Evolutionary conservation across 2,113 vertebrate genomes (phyloP).

Genomic region (Dicrurus megarhynchus): DNA sequence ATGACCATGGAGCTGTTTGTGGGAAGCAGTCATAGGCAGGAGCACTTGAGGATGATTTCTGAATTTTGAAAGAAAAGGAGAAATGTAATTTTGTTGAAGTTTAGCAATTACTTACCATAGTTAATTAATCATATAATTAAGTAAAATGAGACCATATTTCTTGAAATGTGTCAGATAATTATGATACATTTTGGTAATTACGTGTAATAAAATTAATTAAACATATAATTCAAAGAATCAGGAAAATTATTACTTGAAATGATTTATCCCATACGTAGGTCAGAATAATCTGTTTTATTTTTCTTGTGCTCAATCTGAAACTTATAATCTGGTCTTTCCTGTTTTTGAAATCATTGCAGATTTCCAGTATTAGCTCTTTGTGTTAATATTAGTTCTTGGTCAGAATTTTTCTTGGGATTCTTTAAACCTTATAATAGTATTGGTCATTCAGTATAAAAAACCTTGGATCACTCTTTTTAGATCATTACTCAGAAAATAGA

Average conservation of each 20-base stretch:
- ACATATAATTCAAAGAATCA: slow-evolving; percentile 63
- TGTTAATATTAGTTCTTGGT: neutral
- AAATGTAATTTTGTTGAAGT: slow-evolving; percentile 39
- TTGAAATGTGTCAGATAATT: slow-evolving; percentile 70
- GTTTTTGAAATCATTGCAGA: neutral
- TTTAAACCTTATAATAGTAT: slow-evolving; percentile 28
- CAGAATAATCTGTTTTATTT: slow-evolving; percentile 46
- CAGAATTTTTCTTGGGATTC: slow-evolving; percentile 32
- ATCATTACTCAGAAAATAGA: slow-evolving; percentile 32
- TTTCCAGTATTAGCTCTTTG: slow-evolving; percentile 19
- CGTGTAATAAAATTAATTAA: slow-evolving; percentile 67
- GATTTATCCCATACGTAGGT: neutral
- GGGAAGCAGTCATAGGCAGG: neutral
- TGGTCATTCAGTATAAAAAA: slow-evolving; percentile 28
- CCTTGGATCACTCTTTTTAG: neutral
- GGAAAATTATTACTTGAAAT: slow-evolving; percentile 51
- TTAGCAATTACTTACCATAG: slow-evolving; percentile 58
- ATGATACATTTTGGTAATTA: slow-evolving; percentile 70
- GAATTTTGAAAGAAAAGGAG: slow-evolving; percentile 27
- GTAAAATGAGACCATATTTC: slow-evolving; percentile 64
- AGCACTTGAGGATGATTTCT: neutral
- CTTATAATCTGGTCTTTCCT: neutral
- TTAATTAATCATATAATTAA: slow-evolving; percentile 71
- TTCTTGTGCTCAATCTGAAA: neutral
- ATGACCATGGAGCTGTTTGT: neutral